Evolutionary conservation across 2,888 invertebrate species (phyloP).

Genomic region (Chalcosyrphus nemorum): DNA sequence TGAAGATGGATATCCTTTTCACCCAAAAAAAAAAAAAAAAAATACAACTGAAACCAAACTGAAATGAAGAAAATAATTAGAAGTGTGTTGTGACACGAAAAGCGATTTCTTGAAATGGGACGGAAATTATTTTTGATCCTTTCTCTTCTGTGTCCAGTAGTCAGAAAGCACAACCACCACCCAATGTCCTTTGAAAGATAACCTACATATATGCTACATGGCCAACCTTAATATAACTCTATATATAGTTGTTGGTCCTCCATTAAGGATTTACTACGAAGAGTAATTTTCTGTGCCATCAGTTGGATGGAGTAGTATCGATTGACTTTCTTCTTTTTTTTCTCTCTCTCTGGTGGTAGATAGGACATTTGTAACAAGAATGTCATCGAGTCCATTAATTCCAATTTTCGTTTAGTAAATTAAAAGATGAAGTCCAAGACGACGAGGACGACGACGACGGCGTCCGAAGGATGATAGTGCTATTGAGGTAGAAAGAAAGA

Average conservation of each 20-base stretch:
- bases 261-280: slow-evolving; percentile 20
- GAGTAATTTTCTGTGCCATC: background rate
- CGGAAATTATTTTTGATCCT: slow-evolving; percentile 1
- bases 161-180: too few relatives aligned
- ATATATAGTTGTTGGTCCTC: background rate
- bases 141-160: background rate
- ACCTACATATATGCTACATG: background rate
- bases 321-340: slow-evolving; percentile 4
- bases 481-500: slow-evolving; percentile 13
- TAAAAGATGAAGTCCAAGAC: background rate
- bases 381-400: slow-evolving; percentile 30
- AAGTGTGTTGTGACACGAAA: slow-evolving; percentile 21
- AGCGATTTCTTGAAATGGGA: slow-evolving; percentile 4
- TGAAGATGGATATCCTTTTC: background rate
- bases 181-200: slow-evolving; percentile 1
- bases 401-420: slow-evolving; percentile 22
- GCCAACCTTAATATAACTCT: background rate
- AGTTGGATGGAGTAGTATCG: background rate
- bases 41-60: background rate
- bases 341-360: background rate
- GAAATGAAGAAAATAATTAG: slow-evolving; percentile 11
- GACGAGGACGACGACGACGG: too few relatives aligned
- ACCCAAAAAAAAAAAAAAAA: background rate
- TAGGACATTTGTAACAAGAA: slow-evolving; percentile 4
- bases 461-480: background rate